Conservation (phyloP, 2,888 invertebrate genomes). For the Meandrusa payeni region DNA sequence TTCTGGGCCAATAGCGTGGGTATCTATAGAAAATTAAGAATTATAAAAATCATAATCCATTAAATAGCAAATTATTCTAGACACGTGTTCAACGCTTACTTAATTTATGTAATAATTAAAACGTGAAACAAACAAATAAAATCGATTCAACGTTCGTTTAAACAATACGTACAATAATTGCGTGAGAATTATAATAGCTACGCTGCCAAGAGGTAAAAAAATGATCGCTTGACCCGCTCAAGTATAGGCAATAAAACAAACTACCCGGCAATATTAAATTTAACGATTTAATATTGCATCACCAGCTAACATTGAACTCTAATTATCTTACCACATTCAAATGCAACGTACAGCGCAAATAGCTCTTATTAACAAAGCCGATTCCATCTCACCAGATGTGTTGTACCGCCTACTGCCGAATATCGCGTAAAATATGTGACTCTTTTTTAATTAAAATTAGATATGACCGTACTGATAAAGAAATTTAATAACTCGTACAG, state of each 20-base stretch:
- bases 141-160: constrained; percentile 43
- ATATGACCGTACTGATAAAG: constrained; percentile 68
- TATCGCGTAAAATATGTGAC: constrained; percentile 76
- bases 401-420: constrained; percentile 75
- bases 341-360: constrained; percentile 28
- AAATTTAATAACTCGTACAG: constrained; percentile 66
- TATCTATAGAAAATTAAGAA: too few relatives aligned
- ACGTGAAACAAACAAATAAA: constrained; percentile 48
- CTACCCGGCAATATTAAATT: constrained; percentile 76
- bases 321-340: constrained; percentile 36
- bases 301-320: constrained; percentile 51
- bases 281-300: constrained; percentile 76
- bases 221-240: constrained; percentile 64
- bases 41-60: too few relatives aligned
- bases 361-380: constrained; percentile 51
- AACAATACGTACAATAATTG: constrained; percentile 59
- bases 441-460: constrained; percentile 79
- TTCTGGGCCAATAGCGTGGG: too few relatives aligned
- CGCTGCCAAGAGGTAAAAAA: constrained; percentile 50
- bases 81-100: constrained; percentile 22
- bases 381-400: constrained; percentile 47
- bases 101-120: constrained; percentile 47
- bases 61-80: too few relatives aligned
- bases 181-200: constrained; percentile 73
- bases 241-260: constrained; percentile 76